A percentile compares a stretch with the other conserved stretches of the same genome.
phyloP scores from a whole-genome alignment of 2,797 vertebrate species.

The Coregonus sp. region DNA sequence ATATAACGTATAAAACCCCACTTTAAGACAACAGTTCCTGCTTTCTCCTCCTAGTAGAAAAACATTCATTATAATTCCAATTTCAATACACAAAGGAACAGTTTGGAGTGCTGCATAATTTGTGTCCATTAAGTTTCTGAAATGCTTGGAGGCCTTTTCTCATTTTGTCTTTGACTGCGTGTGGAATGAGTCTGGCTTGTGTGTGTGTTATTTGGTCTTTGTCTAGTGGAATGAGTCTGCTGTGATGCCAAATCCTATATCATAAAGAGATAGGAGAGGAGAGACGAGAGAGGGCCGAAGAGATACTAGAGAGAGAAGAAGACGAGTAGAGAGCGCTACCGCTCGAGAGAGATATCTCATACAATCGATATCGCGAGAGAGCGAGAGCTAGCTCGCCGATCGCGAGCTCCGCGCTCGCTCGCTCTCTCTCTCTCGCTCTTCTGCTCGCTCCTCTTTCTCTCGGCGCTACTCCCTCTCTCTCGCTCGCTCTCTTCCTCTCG shows the following conservation, averaged over 20 bases:
- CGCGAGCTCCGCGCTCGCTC: too few species aligned
- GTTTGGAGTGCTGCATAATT: slow-evolving; percentile 72
- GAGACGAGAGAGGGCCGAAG: too few species aligned
- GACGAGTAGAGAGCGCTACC: too few species aligned
- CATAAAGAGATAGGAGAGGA: slow-evolving; percentile 31
- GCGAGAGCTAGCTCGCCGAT: too few species aligned
- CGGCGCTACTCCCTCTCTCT: too few species aligned
- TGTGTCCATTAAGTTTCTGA: slow-evolving; percentile 74
- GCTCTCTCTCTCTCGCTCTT: too few species aligned
- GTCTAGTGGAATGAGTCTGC: slow-evolving; percentile 62
- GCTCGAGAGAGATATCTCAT: too few species aligned
- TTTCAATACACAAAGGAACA: slow-evolving; percentile 72
- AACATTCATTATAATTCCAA: slow-evolving; percentile 75
- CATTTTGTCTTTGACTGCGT: slow-evolving; percentile 72
- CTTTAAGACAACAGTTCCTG: slow-evolving; percentile 67
- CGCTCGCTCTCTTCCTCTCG: too few species aligned
- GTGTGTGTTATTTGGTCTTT: slow-evolving; percentile 68
- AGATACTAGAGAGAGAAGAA: too few species aligned
- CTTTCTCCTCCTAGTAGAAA: slow-evolving; percentile 52
- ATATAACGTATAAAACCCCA: slow-evolving; percentile 55
- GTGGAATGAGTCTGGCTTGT: slow-evolving; percentile 49
- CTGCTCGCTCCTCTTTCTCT: too few species aligned
- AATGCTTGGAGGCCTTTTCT: slow-evolving; percentile 72
- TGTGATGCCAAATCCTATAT: slow-evolving; percentile 62
- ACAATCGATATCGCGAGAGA: too few species aligned